A percentile compares a stretch with the other conserved stretches of the same genome.
Conservation (phyloP, 2,113 vertebrate species). For the Nesogale talazaci region DNA sequence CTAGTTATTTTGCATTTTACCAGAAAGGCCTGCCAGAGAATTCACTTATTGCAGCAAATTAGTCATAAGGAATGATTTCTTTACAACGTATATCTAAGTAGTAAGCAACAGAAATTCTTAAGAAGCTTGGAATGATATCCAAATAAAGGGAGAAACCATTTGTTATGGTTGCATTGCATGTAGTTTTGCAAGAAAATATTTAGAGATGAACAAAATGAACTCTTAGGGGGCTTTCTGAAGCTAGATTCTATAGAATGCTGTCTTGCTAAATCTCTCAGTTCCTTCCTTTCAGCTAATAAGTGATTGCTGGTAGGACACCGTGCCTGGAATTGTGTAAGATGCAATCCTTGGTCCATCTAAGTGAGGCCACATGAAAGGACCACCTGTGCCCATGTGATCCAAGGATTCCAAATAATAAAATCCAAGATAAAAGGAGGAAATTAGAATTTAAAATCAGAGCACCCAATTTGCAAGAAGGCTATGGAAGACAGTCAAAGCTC, state of each 20-base stretch:
- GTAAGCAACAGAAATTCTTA: neutral
- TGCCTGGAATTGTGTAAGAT: neutral
- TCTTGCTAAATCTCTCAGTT: neutral
- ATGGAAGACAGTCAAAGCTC: too few species aligned
- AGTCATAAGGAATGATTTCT: neutral
- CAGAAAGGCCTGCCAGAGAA: neutral
- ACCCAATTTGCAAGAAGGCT: too few species aligned
- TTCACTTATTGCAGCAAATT: constrained; percentile 6
- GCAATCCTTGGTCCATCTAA: neutral
- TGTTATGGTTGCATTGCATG: neutral
- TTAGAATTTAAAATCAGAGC: too few species aligned
- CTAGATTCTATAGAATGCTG: neutral
- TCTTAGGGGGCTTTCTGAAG: constrained; percentile 16
- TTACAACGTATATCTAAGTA: neutral
- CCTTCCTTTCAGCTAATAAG: neutral
- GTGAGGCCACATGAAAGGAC: too few species aligned
- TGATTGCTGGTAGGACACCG: neutral
- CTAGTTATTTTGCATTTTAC: constrained; percentile 16
- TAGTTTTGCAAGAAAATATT: neutral
- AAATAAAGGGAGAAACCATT: constrained; percentile 16
- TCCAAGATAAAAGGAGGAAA: too few species aligned
- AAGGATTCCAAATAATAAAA: too few species aligned
- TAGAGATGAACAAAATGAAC: neutral
- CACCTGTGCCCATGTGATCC: too few species aligned
- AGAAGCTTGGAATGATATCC: neutral